Conservation (phyloP, 2,888 invertebrate species). For the Cosmia trapezina region DNA sequence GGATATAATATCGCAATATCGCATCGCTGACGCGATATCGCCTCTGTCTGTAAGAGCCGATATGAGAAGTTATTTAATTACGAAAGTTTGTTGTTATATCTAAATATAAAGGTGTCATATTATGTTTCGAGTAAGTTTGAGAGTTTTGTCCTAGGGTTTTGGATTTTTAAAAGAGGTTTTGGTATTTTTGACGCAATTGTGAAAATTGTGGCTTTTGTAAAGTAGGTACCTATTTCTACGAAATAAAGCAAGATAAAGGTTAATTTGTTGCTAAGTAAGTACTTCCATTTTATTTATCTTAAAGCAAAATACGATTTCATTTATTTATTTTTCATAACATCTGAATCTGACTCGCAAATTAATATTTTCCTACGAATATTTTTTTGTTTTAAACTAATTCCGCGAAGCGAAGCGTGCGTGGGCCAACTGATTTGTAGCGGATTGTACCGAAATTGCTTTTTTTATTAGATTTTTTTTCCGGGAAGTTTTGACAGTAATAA, state of each 20-base stretch:
- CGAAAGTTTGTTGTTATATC: constrained; percentile 4
- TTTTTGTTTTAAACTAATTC: constrained; percentile 8
- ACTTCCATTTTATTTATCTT: not conserved
- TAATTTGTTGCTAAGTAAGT: not conserved
- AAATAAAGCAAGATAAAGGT: not conserved
- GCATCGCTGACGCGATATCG: too few relatives aligned
- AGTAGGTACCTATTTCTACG: not conserved
- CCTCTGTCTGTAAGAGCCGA: too few relatives aligned
- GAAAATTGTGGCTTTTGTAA: not conserved
- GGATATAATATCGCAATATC: too few relatives aligned
- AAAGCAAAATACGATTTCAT: not conserved
- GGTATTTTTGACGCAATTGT: not conserved
- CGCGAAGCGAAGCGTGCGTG: not conserved
- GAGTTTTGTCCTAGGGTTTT: not conserved
- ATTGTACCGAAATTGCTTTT: constrained; percentile 33
- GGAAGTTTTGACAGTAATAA: not conserved
- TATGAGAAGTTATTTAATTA: constrained; percentile 8
- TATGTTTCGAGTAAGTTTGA: not conserved
- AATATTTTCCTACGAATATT: constrained; percentile 23
- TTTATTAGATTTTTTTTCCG: not conserved
- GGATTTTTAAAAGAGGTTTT: not conserved
- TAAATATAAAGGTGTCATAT: not conserved
- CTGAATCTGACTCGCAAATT: constrained; percentile 16
- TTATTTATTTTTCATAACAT: not conserved
- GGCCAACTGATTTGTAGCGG: constrained; percentile 14